phyloP scores from a whole-genome alignment of 1,140 invertebrate species.

The Schlechtendalia chinensis region DNA sequence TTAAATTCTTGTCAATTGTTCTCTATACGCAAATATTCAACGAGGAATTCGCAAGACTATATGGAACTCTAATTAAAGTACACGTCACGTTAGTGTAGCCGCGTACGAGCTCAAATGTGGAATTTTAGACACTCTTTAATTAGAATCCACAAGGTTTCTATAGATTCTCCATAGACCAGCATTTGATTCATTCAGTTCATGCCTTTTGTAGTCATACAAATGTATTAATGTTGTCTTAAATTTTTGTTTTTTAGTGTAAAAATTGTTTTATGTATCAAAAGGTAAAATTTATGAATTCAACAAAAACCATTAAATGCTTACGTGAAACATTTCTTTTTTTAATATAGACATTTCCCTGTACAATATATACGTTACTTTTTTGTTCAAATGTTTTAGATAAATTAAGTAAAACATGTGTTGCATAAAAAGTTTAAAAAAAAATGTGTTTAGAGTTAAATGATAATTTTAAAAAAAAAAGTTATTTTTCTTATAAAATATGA shows the following conservation, averaged over 20 bases:
- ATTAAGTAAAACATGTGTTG: no score
- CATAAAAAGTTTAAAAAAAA: no score
- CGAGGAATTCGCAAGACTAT: constrained; percentile 9
- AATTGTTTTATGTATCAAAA: no score
- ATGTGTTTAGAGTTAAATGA: no score
- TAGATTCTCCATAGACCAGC: neutral
- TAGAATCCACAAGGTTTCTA: neutral
- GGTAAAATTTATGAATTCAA: no score
- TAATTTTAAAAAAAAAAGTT: no score
- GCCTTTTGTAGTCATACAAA: neutral
- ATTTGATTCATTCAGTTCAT: neutral
- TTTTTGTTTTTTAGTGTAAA: neutral
- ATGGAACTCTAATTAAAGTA: constrained; percentile 29
- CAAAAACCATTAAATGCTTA: no score
- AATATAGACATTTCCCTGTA: no score
- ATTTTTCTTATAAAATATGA: no score
- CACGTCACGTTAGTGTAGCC: neutral
- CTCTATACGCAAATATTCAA: neutral
- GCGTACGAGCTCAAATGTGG: neutral
- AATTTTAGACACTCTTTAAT: constrained; percentile 29
- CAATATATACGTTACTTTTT: no score
- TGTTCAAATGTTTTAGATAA: no score
- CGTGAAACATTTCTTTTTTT: no score
- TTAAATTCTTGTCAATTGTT: neutral
- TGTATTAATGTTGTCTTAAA: neutral